Percentiles rank a stretch among this genome's conserved stretches.
phyloP scores from a whole-genome alignment of 2,113 vertebrate genomes.

The Malaclemys terrapin region DNA sequence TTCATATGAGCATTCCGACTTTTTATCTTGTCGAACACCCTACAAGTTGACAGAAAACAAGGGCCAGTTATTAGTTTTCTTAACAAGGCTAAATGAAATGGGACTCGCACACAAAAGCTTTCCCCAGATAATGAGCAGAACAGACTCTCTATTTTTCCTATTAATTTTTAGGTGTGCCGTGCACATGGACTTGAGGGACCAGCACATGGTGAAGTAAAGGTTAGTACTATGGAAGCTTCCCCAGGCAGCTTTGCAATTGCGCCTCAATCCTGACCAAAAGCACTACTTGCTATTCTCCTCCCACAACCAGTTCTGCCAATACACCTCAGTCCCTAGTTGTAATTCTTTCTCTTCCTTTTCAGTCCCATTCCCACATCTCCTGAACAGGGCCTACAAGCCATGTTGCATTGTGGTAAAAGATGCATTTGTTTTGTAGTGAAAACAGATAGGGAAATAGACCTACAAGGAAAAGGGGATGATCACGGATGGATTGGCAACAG shows the following conservation, averaged over 20 bases:
- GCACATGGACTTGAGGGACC: neutral
- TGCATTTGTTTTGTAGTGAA: neutral
- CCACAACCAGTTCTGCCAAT: neutral
- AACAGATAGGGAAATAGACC: neutral
- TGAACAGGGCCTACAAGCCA: neutral
- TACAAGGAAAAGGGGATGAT: neutral
- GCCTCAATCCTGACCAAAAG: neutral
- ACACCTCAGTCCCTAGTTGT: neutral
- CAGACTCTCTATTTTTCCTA: neutral
- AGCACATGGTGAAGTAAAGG: neutral
- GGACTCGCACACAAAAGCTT: neutral
- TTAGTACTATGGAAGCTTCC: neutral
- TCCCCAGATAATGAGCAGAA: neutral
- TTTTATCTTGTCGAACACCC: constrained; percentile 80
- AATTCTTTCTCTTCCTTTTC: neutral
- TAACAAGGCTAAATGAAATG: neutral
- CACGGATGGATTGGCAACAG: neutral
- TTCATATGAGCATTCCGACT: constrained; percentile 82
- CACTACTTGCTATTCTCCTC: neutral
- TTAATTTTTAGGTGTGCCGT: neutral
- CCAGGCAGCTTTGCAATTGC: neutral
- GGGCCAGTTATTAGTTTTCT: neutral
- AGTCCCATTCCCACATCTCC: neutral
- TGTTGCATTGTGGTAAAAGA: neutral
- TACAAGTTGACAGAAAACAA: neutral